Percentiles rank a stretch among this genome's conserved stretches.
Conservation (phyloP, 2,888 invertebrate genomes). For the Agrotis ipsilon region DNA sequence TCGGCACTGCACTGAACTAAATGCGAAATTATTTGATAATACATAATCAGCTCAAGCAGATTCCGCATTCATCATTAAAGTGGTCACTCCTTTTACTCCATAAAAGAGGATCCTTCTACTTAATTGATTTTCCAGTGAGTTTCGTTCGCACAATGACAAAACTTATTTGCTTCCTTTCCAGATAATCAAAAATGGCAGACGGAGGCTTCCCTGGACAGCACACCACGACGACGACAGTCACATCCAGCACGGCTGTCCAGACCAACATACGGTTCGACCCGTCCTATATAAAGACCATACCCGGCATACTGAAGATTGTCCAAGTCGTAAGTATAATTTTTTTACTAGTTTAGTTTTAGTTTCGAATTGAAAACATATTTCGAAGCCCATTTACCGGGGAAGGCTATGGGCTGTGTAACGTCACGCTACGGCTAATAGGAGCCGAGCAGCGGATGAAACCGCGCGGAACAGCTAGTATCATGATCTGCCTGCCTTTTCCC, state of each 20-base stretch:
- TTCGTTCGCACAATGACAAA: background rate
- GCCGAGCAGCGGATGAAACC: too few species aligned
- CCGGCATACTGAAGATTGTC: slow-evolving; percentile 94
- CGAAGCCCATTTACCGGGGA: too few species aligned
- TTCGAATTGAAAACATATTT: too few species aligned
- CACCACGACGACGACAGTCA: slow-evolving; percentile 93
- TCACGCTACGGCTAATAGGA: too few species aligned
- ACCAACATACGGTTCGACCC: slow-evolving; percentile 95
- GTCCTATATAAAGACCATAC: slow-evolving; percentile 93
- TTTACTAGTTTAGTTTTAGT: too few species aligned
- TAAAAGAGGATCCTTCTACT: too few species aligned
- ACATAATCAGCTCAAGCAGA: background rate
- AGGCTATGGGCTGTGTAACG: too few species aligned
- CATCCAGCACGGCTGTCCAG: slow-evolving; percentile 93
- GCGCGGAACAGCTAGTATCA: too few species aligned
- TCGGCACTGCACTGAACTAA: too few species aligned
- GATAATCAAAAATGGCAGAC: slow-evolving; percentile 87
- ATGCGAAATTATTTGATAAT: background rate
- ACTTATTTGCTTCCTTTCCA: slow-evolving; percentile 32
- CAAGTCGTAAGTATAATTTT: slow-evolving; percentile 93
- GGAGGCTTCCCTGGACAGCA: slow-evolving; percentile 94
- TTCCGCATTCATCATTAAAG: background rate
- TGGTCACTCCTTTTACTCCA: background rate
- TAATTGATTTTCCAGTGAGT: background rate
- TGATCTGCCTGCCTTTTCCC: too few species aligned